Percentiles rank a stretch among this genome's conserved stretches.
phyloP scores from a whole-genome alignment of 1,140 invertebrate genomes.

The Drosophila baimaii region DNA sequence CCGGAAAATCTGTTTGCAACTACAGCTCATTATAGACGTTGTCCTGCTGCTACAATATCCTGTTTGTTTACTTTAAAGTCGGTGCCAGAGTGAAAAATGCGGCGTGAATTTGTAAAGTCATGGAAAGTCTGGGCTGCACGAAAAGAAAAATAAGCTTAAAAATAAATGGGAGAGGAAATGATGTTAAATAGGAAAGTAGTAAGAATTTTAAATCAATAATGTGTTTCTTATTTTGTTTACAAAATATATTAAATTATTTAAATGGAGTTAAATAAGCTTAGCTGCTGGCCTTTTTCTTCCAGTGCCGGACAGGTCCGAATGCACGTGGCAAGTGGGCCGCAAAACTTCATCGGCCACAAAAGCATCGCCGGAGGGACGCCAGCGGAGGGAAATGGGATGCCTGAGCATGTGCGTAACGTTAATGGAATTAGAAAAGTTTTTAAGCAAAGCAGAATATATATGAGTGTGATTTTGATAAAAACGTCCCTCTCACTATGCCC shows the following conservation, averaged over 20 bases:
- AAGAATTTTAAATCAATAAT: background rate
- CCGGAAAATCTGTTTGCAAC: constrained; percentile 68
- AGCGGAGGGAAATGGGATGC: constrained; percentile 32
- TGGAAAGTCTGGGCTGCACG: constrained; percentile 22
- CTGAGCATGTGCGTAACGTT: constrained; percentile 77
- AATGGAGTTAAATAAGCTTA: background rate
- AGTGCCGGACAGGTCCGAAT: constrained; percentile 17
- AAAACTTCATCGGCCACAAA: constrained; percentile 51
- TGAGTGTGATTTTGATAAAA: constrained; percentile 73
- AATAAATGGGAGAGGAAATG: no score
- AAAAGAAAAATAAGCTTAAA: background rate
- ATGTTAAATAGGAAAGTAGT: no score
- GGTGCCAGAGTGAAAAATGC: constrained; percentile 23
- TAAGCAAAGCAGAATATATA: constrained; percentile 69
- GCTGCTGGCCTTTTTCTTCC: background rate
- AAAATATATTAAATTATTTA: background rate
- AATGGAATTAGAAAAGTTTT: constrained; percentile 83
- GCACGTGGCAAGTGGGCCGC: constrained; percentile 34
- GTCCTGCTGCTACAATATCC: constrained; percentile 17
- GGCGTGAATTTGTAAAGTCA: constrained; percentile 63
- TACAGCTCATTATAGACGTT: constrained; percentile 75
- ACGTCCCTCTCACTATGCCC: constrained; percentile 35
- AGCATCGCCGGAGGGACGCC: constrained; percentile 3
- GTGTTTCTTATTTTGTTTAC: background rate
- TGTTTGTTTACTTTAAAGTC: constrained; percentile 61